Evolutionary conservation across 2,888 invertebrate genomes (phyloP), one percentile per base, ranked within the genome.

Genomic region (Caenorhabditis sp.): DNA sequence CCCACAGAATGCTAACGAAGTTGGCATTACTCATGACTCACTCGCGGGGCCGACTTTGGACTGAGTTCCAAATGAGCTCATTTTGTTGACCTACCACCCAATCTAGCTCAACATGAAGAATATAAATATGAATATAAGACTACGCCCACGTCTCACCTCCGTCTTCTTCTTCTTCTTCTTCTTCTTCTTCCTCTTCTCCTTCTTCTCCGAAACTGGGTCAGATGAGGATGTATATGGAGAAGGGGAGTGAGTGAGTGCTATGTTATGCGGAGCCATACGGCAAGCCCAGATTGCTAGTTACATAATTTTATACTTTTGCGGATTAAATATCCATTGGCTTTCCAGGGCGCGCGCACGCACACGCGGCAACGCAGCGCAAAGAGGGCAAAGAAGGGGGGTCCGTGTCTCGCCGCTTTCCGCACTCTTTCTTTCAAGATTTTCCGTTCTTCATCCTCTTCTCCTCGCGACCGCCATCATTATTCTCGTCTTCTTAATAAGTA

Each of bases 251-350:
- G 5, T 41, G 56, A 65, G 52, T 55, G 50, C 41, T 41, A 43
- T 56, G 50, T 48, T 48, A 45, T 65, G 27, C 46, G 5, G 39
- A 37, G 50, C 39, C 22, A 20, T 5, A 43, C 17, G 9, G 37
- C 30, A 15, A 45, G 30, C 53, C 56, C 62, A 56, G 68, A 62
- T 62, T 62, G 61, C 56, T 75, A 75, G 75, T 62, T 75, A 75
- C 68, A 75, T 75, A 75, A 75, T 75, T 68, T 75, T 75, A 75
- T 75, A 75, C 75, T 68, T 75, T 75, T 62, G 65, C 62, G 75
- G 68, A 75, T 75, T 68, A 68, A 75, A 75, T 75, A 75, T 75
- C 75, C 68, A 75, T 75, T 55, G 59, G 74, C 74, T 65, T 74
- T 72, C 63, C 56, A 62, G 58, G 62, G n/a, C n/a, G n/a, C n/a